phyloP scores from a whole-genome alignment of 2,888 invertebrate genomes.

The Tetropium fuscum region DNA sequence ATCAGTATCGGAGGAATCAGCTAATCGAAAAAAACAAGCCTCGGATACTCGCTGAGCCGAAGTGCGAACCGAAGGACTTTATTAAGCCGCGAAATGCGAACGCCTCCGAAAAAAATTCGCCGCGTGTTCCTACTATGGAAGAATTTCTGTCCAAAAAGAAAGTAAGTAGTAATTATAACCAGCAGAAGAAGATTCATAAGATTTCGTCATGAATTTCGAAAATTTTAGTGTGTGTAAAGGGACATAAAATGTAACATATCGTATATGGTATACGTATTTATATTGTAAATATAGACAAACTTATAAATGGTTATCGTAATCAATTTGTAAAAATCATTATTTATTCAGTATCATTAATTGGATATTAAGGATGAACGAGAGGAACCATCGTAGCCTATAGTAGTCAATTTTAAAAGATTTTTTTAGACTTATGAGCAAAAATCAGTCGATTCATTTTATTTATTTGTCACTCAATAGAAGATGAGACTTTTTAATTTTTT shows the following conservation, averaged over 20 bases:
- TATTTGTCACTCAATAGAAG: no score
- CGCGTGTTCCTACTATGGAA: slow-evolving; percentile 68
- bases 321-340: no score
- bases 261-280: slow-evolving; percentile 6
- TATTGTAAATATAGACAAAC: no score
- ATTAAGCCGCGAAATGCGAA: slow-evolving; percentile 16
- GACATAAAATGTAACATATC: slow-evolving; percentile 7
- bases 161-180: slow-evolving; percentile 56
- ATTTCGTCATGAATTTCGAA: slow-evolving; percentile 39
- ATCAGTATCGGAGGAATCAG: slow-evolving; percentile 71
- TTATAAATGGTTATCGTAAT: no score
- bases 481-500: no score
- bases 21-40: slow-evolving; percentile 65
- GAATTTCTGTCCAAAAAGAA: slow-evolving; percentile 68
- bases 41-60: slow-evolving; percentile 48
- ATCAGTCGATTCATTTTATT: no score
- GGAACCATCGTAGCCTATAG: no score
- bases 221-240: slow-evolving; percentile 9
- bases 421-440: no score
- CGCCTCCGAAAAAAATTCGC: slow-evolving; percentile 65
- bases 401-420: no score
- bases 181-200: slow-evolving; percentile 50
- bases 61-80: slow-evolving; percentile 37
- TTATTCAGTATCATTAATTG: no score
- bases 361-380: no score